Conservation (phyloP, 2,888 invertebrate species). For the Zeuzera pyrina region DNA sequence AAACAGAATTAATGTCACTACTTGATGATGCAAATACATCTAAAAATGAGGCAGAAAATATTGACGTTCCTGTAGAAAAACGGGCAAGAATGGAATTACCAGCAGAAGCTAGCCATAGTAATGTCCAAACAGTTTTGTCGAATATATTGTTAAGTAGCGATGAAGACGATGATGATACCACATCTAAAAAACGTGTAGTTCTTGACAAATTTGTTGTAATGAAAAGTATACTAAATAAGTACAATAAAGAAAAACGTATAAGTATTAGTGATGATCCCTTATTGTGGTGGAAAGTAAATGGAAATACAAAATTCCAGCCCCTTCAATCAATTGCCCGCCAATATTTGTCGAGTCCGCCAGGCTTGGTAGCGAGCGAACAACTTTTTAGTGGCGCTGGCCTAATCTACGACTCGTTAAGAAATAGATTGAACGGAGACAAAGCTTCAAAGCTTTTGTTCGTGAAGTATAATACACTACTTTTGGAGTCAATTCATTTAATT, state of each 20-base stretch:
- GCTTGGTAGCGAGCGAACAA: constrained; percentile 17
- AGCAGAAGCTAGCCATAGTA: constrained; percentile 6
- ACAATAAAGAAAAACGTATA: constrained; percentile 14
- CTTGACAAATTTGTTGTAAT: constrained; percentile 6
- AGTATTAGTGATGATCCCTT: constrained; percentile 13
- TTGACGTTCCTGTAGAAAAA: constrained; percentile 13
- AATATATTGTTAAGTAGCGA: constrained; percentile 14
- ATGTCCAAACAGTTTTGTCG: constrained; percentile 13
- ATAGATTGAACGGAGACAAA: constrained; percentile 18
- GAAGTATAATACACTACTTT: constrained; percentile 16
- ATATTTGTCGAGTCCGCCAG: constrained; percentile 18
- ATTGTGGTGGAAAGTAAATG: constrained; percentile 15
- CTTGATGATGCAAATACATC: constrained; percentile 9
- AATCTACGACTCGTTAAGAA: constrained; percentile 17
- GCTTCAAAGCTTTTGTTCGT: constrained; percentile 18
- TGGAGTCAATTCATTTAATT: constrained; percentile 11
- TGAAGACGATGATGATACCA: constrained; percentile 11
- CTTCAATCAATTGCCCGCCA: constrained; percentile 16
- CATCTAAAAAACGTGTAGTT: constrained; percentile 7
- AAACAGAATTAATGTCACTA: constrained; percentile 5
- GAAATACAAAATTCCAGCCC: constrained; percentile 15
- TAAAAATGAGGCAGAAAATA: constrained; percentile 10
- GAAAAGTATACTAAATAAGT: constrained; percentile 11
- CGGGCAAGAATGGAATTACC: constrained; percentile 15
- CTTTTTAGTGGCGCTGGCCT: constrained; percentile 18